Evolutionary conservation across 37 sponge, comb jelly and placozoan species (phyloP).

Genomic region (Oscarella lobularis): DNA sequence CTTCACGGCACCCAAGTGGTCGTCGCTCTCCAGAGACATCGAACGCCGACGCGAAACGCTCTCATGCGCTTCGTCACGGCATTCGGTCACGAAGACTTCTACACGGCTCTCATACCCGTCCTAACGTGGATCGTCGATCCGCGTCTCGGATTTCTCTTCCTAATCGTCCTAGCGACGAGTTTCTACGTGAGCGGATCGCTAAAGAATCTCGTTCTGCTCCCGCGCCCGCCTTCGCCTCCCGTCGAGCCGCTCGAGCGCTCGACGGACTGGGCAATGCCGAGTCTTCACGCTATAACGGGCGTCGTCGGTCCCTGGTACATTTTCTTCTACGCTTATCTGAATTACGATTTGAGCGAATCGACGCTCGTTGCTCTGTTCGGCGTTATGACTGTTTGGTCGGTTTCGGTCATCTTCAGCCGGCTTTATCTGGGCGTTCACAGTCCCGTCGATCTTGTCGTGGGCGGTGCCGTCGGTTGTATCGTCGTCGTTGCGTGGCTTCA

Average conservation of each 20-base stretch:
- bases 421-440: slow-evolving; percentile 60
- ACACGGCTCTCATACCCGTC: slow-evolving; percentile 19
- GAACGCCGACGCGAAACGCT: background rate
- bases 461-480: slow-evolving; percentile 39
- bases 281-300: slow-evolving; percentile 38
- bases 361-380: slow-evolving; percentile 8
- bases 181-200: slow-evolving; percentile 32
- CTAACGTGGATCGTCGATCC: slow-evolving; percentile 28
- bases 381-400: slow-evolving; percentile 27
- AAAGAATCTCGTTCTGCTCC: slow-evolving; percentile 38
- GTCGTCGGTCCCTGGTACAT: slow-evolving; percentile 51
- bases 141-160: slow-evolving; percentile 19
- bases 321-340: slow-evolving; percentile 20
- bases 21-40: background rate
- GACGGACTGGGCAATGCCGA: slow-evolving; percentile 44
- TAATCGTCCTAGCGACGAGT: slow-evolving; percentile 22
- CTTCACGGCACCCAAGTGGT: slow-evolving; percentile 16
- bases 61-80: slow-evolving; percentile 22
- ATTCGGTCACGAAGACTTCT: slow-evolving; percentile 50
- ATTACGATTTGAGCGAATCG: background rate
- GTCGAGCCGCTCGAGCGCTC: slow-evolving; percentile 24
- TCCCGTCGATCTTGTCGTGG: slow-evolving; percentile 38
- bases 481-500: slow-evolving; percentile 33
- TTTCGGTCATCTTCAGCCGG: slow-evolving; percentile 42
- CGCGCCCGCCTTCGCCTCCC: slow-evolving; percentile 50